These are phyloP conservation scores for Procambarus virginalis DNA, from an alignment of 1,140 invertebrate genomes.

Conservation along the genomic window DNA sequence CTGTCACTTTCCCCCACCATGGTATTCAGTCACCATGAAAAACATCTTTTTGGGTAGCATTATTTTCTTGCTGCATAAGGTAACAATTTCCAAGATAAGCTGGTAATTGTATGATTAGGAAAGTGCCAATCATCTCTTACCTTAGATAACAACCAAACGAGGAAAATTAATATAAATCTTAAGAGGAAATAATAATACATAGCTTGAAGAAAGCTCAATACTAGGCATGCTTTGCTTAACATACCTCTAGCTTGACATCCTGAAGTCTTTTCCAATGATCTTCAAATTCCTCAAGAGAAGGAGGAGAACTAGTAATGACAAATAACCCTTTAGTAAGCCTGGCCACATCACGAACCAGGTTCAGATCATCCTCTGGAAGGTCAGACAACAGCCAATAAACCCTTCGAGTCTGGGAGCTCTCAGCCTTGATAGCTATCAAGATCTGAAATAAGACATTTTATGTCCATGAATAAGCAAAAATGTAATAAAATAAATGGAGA, in stretches of 20 bases:
- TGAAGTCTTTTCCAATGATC: slow-evolving; percentile 50
- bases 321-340: slow-evolving; percentile 37
- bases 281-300: slow-evolving; percentile 48
- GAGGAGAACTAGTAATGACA: slow-evolving; percentile 28
- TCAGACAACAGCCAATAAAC: slow-evolving; percentile 57
- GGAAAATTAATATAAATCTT: no score
- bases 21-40: no score
- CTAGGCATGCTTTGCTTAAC: neutral
- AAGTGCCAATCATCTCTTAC: no score
- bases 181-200: no score
- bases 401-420: slow-evolving; percentile 40
- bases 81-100: no score
- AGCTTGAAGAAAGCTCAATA: no score
- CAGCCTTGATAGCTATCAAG: slow-evolving; percentile 35
- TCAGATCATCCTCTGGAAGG: slow-evolving; percentile 48
- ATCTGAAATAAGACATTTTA: slow-evolving; percentile 34
- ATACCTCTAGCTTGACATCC: slow-evolving; percentile 44
- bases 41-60: no score
- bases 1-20: no score
- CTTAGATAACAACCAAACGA: no score
- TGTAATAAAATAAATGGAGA: neutral
- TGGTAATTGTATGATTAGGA: no score
- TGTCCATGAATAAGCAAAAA: neutral
- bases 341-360: slow-evolving; percentile 27
- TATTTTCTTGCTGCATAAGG: no score